phyloP scores from a whole-genome alignment of 2,797 vertebrate species.

The Sebastes vulpes region DNA sequence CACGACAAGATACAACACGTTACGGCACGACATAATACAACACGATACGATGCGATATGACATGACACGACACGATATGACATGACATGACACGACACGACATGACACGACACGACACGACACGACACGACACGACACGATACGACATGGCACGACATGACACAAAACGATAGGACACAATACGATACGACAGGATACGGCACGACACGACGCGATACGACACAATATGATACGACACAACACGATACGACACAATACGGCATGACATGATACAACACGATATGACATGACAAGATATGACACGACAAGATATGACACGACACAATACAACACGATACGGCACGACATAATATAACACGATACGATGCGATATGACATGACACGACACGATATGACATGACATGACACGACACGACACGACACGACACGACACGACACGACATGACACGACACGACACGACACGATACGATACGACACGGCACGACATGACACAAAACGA shows the following conservation, averaged over 20 bases:
- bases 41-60: too few species aligned
- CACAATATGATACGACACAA: too few species aligned
- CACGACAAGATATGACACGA: fast-evolving
- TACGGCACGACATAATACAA: too few species aligned
- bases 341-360: fast-evolving
- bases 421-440: fast-evolving
- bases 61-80: fast-evolving
- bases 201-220: fast-evolving
- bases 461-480: fast-evolving
- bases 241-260: too few species aligned
- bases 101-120: fast-evolving
- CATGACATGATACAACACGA: too few species aligned
- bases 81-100: too few species aligned
- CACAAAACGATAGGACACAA: too few species aligned
- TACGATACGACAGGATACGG: too few species aligned
- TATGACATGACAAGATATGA: not conserved
- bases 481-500: fast-evolving
- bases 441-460: fast-evolving
- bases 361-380: too few species aligned
- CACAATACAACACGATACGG: not conserved
- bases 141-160: fast-evolving
- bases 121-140: fast-evolving
- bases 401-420: too few species aligned
- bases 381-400: too few species aligned
- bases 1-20: too few species aligned